Base-by-base conservation (phyloP, 2,113 vertebrate species). In the Phylloscopus whistleri region DNA sequence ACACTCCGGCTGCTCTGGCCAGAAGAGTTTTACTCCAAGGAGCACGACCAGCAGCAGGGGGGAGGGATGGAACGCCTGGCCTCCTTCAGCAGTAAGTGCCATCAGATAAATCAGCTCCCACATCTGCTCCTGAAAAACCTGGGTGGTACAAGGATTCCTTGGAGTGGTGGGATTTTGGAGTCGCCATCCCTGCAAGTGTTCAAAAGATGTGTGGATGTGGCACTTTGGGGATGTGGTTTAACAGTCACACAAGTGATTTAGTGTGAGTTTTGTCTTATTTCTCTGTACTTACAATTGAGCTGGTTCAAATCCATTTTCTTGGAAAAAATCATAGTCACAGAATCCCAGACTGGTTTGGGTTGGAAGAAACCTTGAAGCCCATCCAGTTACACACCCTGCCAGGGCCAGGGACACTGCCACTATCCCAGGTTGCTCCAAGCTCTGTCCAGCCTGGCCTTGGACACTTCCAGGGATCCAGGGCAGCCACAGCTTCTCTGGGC, bases 81-180 rank as follows among this genome's bases (percentile, higher is more conserved):
- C 51, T 98, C 99, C 73, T 99, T 99, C 94, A 97, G 98, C 75
- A 99, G 99, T 99, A 97, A 98, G 99, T 99, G 91, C 68, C 33
- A 2, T 0, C 27, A 14, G 5, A 6, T 14, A 9, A 4, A 4
- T 18, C 59, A 51, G 16, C 58, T 43, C 43, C 58, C 58, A 43
- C 41, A 15, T 5, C 59, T 16, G 37, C 3, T 2, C 39, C 16
- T 5, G 11, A 4, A 15, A 43, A 76, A 6, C 20, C 46, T 21
- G 39, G 2, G 4, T 44, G 67, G 9, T 3, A 2, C 39, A 3
- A 46, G n/a, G 23, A 30, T 48, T 62, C 19, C 39, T 53, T 44
- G 46, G 33, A 39, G 55, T 8, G 4, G 8, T 16, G 56, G 48
- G 15, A 14, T 62, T 78, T 53, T 16, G 39, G 75, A 15, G 23